These are phyloP conservation scores for Menura novaehollandiae DNA, from an alignment of 2,113 vertebrate species.

Conservation along the genomic window DNA sequence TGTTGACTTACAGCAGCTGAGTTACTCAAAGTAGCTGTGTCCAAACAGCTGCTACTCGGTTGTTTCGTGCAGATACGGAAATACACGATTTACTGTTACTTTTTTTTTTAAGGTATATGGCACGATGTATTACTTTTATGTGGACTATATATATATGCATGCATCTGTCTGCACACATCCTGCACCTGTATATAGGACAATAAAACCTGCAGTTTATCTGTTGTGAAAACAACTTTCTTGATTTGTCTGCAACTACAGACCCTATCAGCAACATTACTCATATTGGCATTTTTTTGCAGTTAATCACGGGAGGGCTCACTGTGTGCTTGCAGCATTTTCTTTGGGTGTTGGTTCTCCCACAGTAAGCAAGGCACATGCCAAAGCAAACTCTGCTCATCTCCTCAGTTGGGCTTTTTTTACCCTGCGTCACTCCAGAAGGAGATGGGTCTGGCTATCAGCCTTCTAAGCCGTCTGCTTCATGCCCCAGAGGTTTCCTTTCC, in stretches of 20 bases:
- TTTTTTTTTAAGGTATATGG: not conserved
- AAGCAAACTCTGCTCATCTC: not conserved
- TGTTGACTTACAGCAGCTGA: no score
- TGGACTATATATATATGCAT: fast-evolving
- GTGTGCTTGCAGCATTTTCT: not conserved
- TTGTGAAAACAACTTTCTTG: not conserved
- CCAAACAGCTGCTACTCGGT: fast-evolving
- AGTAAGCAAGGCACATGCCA: not conserved
- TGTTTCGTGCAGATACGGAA: not conserved
- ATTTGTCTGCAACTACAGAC: not conserved
- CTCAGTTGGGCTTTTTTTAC: not conserved
- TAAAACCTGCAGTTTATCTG: not conserved
- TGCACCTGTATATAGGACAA: no score
- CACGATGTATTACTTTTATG: fast-evolving
- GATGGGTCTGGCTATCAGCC: not conserved
- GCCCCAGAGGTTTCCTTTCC: constrained; percentile 17
- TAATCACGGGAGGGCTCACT: not conserved
- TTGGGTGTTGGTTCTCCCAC: not conserved
- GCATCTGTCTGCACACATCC: fast-evolving
- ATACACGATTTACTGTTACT: fast-evolving
- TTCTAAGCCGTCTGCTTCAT: not conserved
- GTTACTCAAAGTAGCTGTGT: no score
- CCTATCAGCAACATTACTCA: not conserved
- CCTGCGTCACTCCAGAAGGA: not conserved
- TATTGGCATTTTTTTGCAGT: not conserved